Base-by-base conservation (phyloP, 2,888 invertebrate species). In the Clostera curtula region DNA sequence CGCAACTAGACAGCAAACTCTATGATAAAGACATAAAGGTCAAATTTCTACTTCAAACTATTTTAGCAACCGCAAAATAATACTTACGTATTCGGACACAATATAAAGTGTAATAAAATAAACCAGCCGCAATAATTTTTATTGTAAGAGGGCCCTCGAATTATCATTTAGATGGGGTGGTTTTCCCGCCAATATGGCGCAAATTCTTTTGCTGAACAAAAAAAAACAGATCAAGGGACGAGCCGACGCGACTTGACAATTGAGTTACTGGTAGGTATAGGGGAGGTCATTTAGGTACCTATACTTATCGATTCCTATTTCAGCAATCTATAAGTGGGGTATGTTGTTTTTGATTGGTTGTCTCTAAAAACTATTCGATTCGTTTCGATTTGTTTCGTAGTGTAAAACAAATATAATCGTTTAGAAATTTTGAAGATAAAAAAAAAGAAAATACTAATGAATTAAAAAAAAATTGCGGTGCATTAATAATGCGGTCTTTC, bases 91-190 rank as follows among this genome's bases (percentile, higher is more conserved):
- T 59, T 73, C 65, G 70, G 70, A 67, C 65, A 74, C 79, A 80
- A 80, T 79, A 76, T 71, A 65, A 74, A 74, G 56, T 69, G 77
- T 76, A 82, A 82, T 82, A 80, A 82, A 80, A 79, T 80, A 80
- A 82, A 82, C 77, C 69, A 72, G 63, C 65, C 74, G 64, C 79
- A 79, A 82, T 82, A 80, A 79, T 82, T 82, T 82, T 79, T 79
- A 82, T 82, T 77, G 77, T 77, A 75, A 76, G 71, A 58, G 75
- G 69, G 63, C 65, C 67, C 69, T 60, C 64, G 72, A 73, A 82
- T 82, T 82, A 82, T 82, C 80, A 82, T 82, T 82, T 80, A 82
- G 77, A 82, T 82, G 73, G 80, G 77, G 73, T 57, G 72, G 63
- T 47, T n/a, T n/a, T n/a, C n/a, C n/a, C 43, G 48, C 64, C 79